Percentiles rank a stretch among this genome's conserved stretches.
Evolutionary conservation across 2,797 vertebrate species (phyloP).

Genomic region (Pangasius macronema): DNA sequence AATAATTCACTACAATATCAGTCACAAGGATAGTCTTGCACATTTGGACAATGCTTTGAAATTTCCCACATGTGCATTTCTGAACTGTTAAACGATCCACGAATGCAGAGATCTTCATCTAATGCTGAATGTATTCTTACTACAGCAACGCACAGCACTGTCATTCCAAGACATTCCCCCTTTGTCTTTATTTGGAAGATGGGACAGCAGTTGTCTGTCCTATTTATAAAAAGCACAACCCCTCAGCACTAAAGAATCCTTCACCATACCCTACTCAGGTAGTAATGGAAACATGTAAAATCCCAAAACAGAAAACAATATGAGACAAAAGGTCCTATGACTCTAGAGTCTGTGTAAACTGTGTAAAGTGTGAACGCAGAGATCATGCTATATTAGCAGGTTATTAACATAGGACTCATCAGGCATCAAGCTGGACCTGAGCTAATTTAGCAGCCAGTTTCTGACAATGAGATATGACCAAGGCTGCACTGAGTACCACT

Average conservation of each 20-base stretch:
- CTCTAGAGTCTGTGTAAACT: conserved; percentile 29
- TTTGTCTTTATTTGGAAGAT: conserved; percentile 60
- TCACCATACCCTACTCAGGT: conserved; percentile 26
- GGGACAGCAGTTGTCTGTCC: conserved; percentile 55
- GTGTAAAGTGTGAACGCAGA: conserved; percentile 44
- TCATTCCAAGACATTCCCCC: conserved; percentile 48
- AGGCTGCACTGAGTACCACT: conserved; percentile 20
- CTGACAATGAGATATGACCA: conserved; percentile 57
- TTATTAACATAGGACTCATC: conserved; percentile 61
- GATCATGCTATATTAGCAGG: conserved; percentile 61
- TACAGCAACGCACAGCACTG: conserved; percentile 19
- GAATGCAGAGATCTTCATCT: conserved; percentile 2
- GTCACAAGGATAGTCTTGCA: conserved; percentile 1
- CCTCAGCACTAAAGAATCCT: conserved; percentile 48
- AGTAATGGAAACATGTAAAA: conserved; percentile 35
- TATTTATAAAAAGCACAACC: conserved; percentile 60
- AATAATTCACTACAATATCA: conserved; percentile 29
- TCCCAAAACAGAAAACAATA: conserved; percentile 22
- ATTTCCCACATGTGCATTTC: conserved; percentile 11
- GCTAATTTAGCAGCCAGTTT: conserved; percentile 60
- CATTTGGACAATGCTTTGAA: conserved; percentile 3
- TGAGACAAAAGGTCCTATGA: background rate
- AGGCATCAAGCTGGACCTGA: conserved; percentile 50
- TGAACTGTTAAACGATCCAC: background rate
- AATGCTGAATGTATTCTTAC: conserved; percentile 13